Evolutionary conservation across 2,113 vertebrate species (phyloP), one percentile per base, ranked within the genome.

Genomic region (Gymnobelideus leadbeateri): DNA sequence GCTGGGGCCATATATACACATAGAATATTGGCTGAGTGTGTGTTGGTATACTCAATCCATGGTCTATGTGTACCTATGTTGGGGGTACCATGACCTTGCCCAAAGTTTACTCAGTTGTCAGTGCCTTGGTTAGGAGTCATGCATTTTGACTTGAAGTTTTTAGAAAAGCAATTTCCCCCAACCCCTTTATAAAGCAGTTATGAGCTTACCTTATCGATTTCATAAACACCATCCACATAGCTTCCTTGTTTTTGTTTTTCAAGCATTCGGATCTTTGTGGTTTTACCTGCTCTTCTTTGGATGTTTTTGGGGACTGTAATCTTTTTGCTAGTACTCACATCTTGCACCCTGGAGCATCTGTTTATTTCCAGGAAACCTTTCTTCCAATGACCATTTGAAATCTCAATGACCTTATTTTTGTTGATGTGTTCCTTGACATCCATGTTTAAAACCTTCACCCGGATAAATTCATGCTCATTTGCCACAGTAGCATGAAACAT

Each of bases 401-500:
- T 50, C 1, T 2, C 89, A 89, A 97, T 90, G 50, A 89, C 0
- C 3, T 92, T 97, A 0, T 23, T 19, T 50, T 77, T 53, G 6
- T 10, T 55, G n/a, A 97, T 97, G 21, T 52, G 90, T 25, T 93
- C 68, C 53, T 91, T 97, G 53, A 96, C 55, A 3, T 8, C 6
- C 47, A 8, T 43, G 19, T 96, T 84, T 3, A 97, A 91, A 94
- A 97, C 94, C 50, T 97, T 97, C 89, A 96, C 96, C 0, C 94
- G 89, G 89, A 95, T 96, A 77, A 91, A 93, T 6, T 90, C 8
- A 31, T 0, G 89, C 11, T 47, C 10, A 21, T 49, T 96, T 28
- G 31, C 95, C 95, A 97, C 94, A 1, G 93, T 95, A 14, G 96
- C 96, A 5, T 96, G 96, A 54, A 97, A 96, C 96, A 96, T 93